Conservation (phyloP, 1,140 invertebrate species). For the Holotrichia oblita region DNA sequence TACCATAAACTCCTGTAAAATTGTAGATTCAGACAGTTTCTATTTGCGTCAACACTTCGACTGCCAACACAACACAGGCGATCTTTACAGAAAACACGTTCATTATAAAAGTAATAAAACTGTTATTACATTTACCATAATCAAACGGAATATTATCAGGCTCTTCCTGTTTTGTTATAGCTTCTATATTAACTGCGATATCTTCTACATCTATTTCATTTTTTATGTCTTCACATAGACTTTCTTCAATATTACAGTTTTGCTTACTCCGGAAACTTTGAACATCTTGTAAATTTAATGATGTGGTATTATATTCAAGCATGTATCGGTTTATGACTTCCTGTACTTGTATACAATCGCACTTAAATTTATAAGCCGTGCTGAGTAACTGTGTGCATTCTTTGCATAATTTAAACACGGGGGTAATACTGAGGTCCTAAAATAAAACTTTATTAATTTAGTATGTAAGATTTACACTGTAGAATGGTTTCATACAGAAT, state of each 20-base stretch:
- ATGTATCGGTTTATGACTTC: neutral
- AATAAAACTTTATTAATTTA: neutral
- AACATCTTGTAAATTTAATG: neutral
- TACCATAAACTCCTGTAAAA: too few species aligned
- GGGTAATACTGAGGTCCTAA: neutral
- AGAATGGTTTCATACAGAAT: too few species aligned
- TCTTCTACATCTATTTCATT: neutral
- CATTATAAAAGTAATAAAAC: neutral
- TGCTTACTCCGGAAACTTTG: neutral
- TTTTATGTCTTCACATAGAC: neutral
- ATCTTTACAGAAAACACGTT: too few species aligned
- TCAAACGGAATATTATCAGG: neutral
- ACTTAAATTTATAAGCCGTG: neutral
- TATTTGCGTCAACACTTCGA: too few species aligned
- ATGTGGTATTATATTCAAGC: neutral
- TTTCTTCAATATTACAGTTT: neutral
- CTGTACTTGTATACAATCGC: neutral
- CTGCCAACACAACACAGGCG: too few species aligned
- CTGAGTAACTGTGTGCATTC: neutral
- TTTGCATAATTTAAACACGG: neutral
- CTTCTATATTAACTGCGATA: neutral
- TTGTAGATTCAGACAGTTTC: too few species aligned
- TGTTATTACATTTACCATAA: constrained; percentile 4
- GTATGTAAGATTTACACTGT: too few species aligned
- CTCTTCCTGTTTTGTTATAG: neutral